Conservation (phyloP, 2,888 invertebrate species). For the Mesoligia furuncula region DNA sequence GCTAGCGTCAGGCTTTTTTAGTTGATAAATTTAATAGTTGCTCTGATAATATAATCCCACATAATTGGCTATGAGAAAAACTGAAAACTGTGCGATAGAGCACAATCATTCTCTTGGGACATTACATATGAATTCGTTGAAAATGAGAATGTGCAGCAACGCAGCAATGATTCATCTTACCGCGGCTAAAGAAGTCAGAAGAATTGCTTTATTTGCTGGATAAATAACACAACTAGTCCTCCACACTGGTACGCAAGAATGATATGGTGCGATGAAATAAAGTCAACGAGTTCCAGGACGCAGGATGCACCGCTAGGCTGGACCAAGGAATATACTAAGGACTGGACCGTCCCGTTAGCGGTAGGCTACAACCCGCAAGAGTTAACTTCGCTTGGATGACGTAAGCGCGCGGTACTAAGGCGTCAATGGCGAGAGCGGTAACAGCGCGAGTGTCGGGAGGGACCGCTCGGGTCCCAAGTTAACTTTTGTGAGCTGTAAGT, state of each 20-base stretch:
- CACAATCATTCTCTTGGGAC: neutral
- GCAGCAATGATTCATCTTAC: neutral
- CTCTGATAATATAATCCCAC: neutral
- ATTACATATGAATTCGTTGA: neutral
- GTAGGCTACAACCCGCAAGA: neutral
- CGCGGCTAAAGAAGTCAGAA: neutral
- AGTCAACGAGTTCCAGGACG: neutral
- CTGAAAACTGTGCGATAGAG: neutral
- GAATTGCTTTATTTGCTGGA: neutral
- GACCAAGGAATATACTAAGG: too few relatives aligned
- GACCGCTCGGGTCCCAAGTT: too few relatives aligned
- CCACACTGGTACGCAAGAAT: neutral
- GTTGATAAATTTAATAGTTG: neutral
- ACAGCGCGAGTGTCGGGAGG: neutral
- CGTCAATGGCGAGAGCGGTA: neutral
- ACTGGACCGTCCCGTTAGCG: neutral
- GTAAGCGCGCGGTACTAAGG: too few relatives aligned
- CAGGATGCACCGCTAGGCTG: neutral
- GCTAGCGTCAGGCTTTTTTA: neutral
- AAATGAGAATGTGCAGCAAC: neutral
- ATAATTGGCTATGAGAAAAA: neutral
- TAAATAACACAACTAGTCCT: neutral
- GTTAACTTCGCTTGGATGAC: neutral
- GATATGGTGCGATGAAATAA: neutral
- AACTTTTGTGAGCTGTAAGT: too few relatives aligned